phyloP scores from a whole-genome alignment of 2,888 invertebrate genomes.

The Microctonus brassicae region DNA sequence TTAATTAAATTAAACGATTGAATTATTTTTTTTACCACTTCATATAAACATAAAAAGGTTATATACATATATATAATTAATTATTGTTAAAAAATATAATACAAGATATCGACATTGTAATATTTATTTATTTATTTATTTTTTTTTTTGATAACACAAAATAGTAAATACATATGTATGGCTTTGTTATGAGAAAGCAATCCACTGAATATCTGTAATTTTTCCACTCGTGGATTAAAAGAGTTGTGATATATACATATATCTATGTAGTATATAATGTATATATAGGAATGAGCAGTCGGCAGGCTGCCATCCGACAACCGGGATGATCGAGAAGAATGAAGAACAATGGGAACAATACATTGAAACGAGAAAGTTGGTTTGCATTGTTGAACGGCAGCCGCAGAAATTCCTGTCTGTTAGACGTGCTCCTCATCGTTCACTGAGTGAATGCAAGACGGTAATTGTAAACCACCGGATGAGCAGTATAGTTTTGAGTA shows the following conservation, averaged over 20 bases:
- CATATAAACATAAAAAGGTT: too few relatives aligned
- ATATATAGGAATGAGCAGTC: slow-evolving; percentile 16
- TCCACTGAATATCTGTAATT: slow-evolving; percentile 47
- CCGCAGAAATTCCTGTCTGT: slow-evolving; percentile 46
- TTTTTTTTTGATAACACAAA: slow-evolving; percentile 22
- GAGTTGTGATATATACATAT: slow-evolving; percentile 2
- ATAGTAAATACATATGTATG: slow-evolving; percentile 12
- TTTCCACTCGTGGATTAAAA: slow-evolving; percentile 37
- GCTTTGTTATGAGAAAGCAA: slow-evolving; percentile 32
- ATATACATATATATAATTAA: too few relatives aligned
- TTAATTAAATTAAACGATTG: too few relatives aligned
- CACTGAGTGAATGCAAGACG: slow-evolving; percentile 35
- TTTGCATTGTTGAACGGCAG: slow-evolving; percentile 65
- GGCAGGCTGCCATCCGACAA: slow-evolving; percentile 46
- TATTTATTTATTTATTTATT: neutral
- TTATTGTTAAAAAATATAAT: too few relatives aligned
- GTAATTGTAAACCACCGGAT: slow-evolving; percentile 55
- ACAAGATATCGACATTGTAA: too few relatives aligned
- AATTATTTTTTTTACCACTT: too few relatives aligned
- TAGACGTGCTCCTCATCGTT: slow-evolving; percentile 35
- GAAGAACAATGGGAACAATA: slow-evolving; percentile 65
- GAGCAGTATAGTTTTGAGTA: slow-evolving; percentile 47
- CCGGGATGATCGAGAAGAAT: slow-evolving; percentile 53
- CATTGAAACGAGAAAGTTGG: slow-evolving; percentile 66
- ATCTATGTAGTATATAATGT: slow-evolving; percentile 41